Conservation (phyloP, 2,888 invertebrate genomes). For the Thera obeliscata region DNA sequence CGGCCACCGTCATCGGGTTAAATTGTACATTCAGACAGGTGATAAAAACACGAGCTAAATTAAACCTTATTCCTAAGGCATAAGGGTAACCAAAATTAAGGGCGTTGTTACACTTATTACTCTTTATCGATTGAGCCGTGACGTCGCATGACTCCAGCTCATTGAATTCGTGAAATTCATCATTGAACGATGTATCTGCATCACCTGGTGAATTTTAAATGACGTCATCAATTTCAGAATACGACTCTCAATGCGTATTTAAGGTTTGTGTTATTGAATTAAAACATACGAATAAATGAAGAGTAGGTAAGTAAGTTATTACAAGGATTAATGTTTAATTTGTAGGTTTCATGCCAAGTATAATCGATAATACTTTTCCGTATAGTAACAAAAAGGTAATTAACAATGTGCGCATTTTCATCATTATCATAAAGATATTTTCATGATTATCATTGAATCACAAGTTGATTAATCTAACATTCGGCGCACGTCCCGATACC, state of each 20-base stretch:
- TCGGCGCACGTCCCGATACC: constrained; percentile 25
- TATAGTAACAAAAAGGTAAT: neutral
- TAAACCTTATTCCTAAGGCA: constrained; percentile 11
- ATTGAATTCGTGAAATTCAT: constrained; percentile 26
- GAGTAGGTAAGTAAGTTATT: no score
- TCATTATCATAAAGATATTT: constrained; percentile 7
- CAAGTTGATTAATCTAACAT: constrained; percentile 18
- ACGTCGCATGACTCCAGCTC: constrained; percentile 28
- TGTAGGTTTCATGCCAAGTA: no score
- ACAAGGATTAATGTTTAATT: no score
- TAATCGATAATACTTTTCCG: no score
- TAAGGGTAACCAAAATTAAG: constrained; percentile 1
- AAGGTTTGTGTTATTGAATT: no score
- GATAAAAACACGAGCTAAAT: constrained; percentile 13
- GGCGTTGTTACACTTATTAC: constrained; percentile 8
- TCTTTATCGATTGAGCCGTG: constrained; percentile 23
- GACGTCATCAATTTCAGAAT: no score
- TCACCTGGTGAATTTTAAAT: constrained; percentile 2
- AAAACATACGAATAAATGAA: no score
- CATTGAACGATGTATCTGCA: constrained; percentile 9
- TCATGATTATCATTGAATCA: constrained; percentile 10
- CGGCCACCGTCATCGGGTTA: constrained; percentile 26
- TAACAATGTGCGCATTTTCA: constrained; percentile 3
- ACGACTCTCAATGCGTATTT: no score
- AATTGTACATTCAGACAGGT: constrained; percentile 34